phyloP scores from a whole-genome alignment of 2,888 invertebrate species.

The Andrena marginata region DNA sequence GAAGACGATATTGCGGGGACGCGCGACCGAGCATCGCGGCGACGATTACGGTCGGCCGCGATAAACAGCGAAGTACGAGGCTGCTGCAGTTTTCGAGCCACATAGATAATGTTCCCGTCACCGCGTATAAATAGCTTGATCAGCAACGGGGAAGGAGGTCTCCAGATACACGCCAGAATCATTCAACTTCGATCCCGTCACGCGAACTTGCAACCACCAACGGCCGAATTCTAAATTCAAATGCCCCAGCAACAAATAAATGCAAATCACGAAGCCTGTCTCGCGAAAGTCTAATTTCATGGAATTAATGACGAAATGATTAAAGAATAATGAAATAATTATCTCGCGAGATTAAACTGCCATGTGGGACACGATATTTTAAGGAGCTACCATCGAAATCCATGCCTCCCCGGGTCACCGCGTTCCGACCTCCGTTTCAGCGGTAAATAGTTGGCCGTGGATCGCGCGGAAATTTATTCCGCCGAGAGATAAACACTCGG shows the following conservation, averaged over 20 bases:
- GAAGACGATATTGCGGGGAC: slow-evolving; percentile 25
- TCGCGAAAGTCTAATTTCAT: too few relatives aligned
- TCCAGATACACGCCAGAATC: slow-evolving; percentile 6
- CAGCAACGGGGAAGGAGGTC: slow-evolving; percentile 18
- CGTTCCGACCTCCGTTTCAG: neutral
- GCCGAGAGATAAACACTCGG: slow-evolving; percentile 15
- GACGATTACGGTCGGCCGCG: slow-evolving; percentile 32
- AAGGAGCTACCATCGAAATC: neutral
- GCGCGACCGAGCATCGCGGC: slow-evolving; percentile 18
- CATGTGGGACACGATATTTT: too few relatives aligned
- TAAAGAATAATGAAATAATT: too few relatives aligned
- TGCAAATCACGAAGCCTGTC: too few relatives aligned
- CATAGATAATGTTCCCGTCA: slow-evolving; percentile 59
- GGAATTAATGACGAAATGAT: too few relatives aligned
- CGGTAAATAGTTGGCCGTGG: slow-evolving; percentile 21
- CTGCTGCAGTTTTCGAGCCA: slow-evolving; percentile 64
- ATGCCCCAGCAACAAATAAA: too few relatives aligned
- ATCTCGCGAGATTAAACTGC: too few relatives aligned
- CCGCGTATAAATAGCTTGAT: slow-evolving; percentile 51
- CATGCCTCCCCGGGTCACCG: neutral
- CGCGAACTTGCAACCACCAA: neutral
- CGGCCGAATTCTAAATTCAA: too few relatives aligned
- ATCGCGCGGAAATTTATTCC: slow-evolving; percentile 33
- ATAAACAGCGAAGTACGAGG: slow-evolving; percentile 44
- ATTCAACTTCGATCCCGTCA: neutral